Conservation (phyloP, 1,140 invertebrate species). For the Potamilus streckersoni region DNA sequence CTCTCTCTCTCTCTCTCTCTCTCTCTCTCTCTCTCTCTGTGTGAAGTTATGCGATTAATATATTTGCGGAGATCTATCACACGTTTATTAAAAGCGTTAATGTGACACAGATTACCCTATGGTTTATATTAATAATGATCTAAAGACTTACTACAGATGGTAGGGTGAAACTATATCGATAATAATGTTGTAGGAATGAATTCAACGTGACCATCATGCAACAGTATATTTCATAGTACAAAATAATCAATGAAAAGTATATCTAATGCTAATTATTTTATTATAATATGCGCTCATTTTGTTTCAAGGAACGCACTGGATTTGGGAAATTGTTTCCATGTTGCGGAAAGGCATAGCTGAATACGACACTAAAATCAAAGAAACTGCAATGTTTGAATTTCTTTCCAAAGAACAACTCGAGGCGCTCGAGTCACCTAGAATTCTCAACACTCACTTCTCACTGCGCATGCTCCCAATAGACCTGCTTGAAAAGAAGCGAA, state of each 20-base stretch:
- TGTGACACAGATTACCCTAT: neutral
- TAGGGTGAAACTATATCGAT: too few species aligned
- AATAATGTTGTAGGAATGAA: too few species aligned
- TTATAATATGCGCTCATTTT: neutral
- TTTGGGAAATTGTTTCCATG: constrained; percentile 21
- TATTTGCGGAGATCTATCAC: neutral
- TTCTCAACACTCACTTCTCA: constrained; percentile 18
- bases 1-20: neutral
- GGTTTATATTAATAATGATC: neutral
- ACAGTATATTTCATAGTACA: neutral
- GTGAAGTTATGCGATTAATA: neutral
- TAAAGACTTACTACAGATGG: neutral
- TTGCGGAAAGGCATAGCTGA: constrained; percentile 15
- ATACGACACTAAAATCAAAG: constrained; percentile 20
- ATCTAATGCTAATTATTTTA: neutral
- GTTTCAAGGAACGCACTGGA: constrained; percentile 19
- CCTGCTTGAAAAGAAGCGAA: constrained; percentile 10
- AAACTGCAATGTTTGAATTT: constrained; percentile 18
- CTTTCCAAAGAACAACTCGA: constrained; percentile 1
- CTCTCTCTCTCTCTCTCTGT: neutral
- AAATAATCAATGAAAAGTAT: neutral
- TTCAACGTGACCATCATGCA: too few species aligned
- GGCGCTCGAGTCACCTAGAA: constrained; percentile 5
- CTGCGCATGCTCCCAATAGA: constrained; percentile 1
- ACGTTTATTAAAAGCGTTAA: neutral